A percentile compares a stretch with the other conserved stretches of the same genome.
These are phyloP conservation scores for Steinernema khuongi DNA, from an alignment of 1,140 invertebrate species.

Conservation along the genomic window DNA sequence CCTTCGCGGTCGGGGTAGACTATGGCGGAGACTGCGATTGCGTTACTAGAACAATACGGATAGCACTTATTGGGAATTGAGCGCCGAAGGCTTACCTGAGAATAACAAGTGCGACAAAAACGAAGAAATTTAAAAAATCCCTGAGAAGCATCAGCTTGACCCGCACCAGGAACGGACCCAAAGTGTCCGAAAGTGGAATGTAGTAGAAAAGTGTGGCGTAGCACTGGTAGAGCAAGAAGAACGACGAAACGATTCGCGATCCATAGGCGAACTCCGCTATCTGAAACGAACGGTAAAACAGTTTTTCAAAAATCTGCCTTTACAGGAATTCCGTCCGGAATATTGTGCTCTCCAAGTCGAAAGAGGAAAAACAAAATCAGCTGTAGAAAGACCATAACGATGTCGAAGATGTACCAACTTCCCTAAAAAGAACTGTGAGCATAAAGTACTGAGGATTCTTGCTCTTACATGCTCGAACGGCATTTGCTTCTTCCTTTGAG, in stretches of 20 bases:
- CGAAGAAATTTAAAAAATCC: constrained; percentile 52
- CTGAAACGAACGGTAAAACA: background rate
- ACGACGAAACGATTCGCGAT: constrained; percentile 36
- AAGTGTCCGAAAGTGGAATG: constrained; percentile 45
- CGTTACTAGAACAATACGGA: constrained; percentile 32
- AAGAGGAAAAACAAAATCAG: background rate
- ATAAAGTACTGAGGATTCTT: background rate
- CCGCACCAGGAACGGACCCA: constrained; percentile 51
- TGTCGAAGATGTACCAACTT: constrained; percentile 24
- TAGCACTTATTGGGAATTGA: background rate
- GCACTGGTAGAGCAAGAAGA: constrained; percentile 53
- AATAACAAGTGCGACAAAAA: constrained; percentile 45
- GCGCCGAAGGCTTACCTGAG: constrained; percentile 31
- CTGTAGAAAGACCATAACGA: background rate
- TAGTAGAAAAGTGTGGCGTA: constrained; percentile 54
- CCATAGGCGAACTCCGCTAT: constrained; percentile 31
- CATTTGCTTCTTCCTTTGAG: background rate
- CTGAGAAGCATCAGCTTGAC: constrained; percentile 54
- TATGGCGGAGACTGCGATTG: constrained; percentile 51
- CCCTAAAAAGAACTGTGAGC: background rate
- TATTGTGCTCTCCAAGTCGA: constrained; percentile 1
- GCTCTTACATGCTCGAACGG: background rate
- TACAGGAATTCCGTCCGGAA: background rate
- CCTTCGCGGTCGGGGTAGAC: constrained; percentile 45
- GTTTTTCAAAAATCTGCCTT: background rate